A percentile compares a stretch with the other conserved stretches of the same genome.
phyloP scores from a whole-genome alignment of 2,113 vertebrate genomes.

The Nibea albiflora region DNA sequence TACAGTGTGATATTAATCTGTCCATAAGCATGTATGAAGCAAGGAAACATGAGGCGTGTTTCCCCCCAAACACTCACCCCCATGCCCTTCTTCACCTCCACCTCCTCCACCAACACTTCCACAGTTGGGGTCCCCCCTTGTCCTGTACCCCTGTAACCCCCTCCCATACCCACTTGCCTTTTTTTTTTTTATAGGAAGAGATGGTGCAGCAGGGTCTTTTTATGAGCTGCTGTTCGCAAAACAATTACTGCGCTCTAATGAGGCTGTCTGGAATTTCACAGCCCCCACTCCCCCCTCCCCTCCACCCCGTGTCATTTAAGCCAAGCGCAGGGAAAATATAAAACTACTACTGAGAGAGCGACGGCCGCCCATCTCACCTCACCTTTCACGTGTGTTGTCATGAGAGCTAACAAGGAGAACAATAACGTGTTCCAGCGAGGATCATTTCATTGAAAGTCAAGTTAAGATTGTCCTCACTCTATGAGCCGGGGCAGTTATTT shows the following conservation, averaged over 20 bases:
- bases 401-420: constrained; percentile 7
- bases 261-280: constrained; percentile 72
- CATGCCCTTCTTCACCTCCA: not conserved
- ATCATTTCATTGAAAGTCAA: constrained; percentile 23
- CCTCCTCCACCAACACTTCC: constrained; percentile 33
- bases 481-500: constrained; percentile 3
- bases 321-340: constrained; percentile 53
- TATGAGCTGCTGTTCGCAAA: constrained; percentile 67
- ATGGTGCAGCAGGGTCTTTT: constrained; percentile 52
- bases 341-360: constrained; percentile 41
- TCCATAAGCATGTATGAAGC: not conserved
- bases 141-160: not conserved
- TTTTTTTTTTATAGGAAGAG: constrained; percentile 44
- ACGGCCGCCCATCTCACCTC: not conserved
- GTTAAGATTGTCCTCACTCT: constrained; percentile 29
- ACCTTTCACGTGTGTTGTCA: constrained; percentile 7
- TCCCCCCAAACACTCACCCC: not conserved
- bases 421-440: constrained; percentile 8
- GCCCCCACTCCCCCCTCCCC: constrained; percentile 16
- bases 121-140: constrained; percentile 25
- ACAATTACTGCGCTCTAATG: constrained; percentile 77
- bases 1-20: not conserved
- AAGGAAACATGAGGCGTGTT: constrained; percentile 9
- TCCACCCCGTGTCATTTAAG: constrained; percentile 50
- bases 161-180: not conserved